Evolutionary conservation across 1,140 invertebrate genomes (phyloP).

Genomic region (Dysdera silvatica): DNA sequence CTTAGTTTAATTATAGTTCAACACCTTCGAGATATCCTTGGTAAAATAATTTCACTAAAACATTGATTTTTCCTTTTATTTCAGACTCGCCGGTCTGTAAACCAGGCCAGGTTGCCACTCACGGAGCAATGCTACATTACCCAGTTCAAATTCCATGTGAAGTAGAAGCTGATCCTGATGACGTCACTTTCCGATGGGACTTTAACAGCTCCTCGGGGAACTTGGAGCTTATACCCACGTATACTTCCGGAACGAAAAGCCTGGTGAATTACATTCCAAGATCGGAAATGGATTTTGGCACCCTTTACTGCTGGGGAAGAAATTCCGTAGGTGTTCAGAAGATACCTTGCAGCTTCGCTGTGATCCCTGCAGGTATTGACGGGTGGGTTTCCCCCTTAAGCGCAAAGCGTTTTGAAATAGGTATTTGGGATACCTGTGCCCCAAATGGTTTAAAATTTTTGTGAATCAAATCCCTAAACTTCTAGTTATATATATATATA

Average conservation of each 20-base stretch:
- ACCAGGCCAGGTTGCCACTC: constrained; percentile 67
- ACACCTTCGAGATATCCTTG: too few species aligned
- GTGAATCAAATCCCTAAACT: too few species aligned
- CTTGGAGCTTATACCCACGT: constrained; percentile 52
- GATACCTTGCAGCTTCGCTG: constrained; percentile 29
- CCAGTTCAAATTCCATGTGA: constrained; percentile 76
- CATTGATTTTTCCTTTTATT: too few species aligned
- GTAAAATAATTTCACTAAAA: too few species aligned
- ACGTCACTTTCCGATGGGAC: constrained; percentile 74
- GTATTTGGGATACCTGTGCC: too few species aligned
- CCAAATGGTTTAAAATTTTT: too few species aligned
- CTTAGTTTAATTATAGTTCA: too few species aligned
- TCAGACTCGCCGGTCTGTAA: constrained; percentile 76
- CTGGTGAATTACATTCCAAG: constrained; percentile 57
- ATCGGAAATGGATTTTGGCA: constrained; percentile 62
- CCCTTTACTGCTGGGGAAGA: constrained; percentile 32
- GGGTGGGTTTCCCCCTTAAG: too few species aligned
- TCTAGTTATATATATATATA: too few species aligned
- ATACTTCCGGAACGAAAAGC: constrained; percentile 50
- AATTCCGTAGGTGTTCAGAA: constrained; percentile 31
- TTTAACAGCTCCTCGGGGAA: constrained; percentile 86
- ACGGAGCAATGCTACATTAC: constrained; percentile 81
- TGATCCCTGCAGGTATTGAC: constrained; percentile 34
- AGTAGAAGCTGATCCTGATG: constrained; percentile 76
- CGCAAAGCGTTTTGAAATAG: too few species aligned